Percentiles rank a stretch among this genome's conserved stretches.
phyloP scores from a whole-genome alignment of 2,113 vertebrate species.

The Apus apus region DNA sequence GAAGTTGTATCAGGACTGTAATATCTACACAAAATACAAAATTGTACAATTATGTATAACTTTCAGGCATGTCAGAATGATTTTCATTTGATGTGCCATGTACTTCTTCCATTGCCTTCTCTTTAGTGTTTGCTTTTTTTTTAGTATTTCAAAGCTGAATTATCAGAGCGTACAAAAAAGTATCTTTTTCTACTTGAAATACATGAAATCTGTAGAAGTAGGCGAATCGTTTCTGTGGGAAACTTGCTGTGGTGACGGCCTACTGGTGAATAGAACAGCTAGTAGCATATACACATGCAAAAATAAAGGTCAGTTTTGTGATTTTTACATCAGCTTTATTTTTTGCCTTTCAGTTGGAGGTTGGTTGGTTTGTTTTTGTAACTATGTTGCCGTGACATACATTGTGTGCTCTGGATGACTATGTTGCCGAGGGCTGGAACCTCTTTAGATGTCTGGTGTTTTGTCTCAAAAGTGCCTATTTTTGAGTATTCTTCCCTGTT shows the following conservation, averaged over 20 bases:
- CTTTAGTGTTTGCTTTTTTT: background rate
- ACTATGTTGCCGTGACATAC: background rate
- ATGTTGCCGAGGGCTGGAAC: background rate
- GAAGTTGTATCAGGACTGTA: background rate
- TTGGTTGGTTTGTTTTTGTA: background rate
- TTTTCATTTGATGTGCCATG: slow-evolving; percentile 18
- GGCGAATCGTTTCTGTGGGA: background rate
- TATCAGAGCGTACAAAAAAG: background rate
- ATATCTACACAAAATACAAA: background rate
- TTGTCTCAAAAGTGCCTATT: background rate
- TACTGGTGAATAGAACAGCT: background rate
- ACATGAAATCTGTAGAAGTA: background rate
- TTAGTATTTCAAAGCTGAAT: background rate
- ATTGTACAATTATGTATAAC: background rate
- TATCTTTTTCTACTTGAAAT: slow-evolving; percentile 53
- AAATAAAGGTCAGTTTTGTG: background rate
- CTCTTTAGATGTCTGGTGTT: background rate
- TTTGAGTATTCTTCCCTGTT: background rate
- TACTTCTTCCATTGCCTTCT: background rate
- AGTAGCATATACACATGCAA: background rate
- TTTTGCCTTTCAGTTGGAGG: background rate
- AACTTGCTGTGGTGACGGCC: background rate
- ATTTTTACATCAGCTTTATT: background rate
- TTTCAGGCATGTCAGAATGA: background rate
- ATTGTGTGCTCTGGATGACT: background rate